Conservation (phyloP, 64 coral and sea anemone genomes). For the Cladopsammia gracilis region DNA sequence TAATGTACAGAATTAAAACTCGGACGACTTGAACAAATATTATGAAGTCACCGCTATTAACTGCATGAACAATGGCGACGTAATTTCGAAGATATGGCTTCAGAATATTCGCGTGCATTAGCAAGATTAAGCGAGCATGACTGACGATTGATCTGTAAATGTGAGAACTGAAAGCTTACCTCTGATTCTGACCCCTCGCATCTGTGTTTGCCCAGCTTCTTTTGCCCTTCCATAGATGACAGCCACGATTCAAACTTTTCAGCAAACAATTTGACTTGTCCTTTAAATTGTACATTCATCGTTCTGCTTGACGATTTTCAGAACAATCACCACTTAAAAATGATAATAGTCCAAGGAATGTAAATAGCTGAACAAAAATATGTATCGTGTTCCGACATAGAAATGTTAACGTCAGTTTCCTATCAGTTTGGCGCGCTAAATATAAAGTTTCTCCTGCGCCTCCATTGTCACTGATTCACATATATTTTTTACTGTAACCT, state of each 20-base stretch:
- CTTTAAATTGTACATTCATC: not conserved
- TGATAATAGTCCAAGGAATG: not conserved
- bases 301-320: not conserved
- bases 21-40: no score
- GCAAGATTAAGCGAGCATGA: not conserved
- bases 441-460: not conserved
- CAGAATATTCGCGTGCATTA: not conserved
- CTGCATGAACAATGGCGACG: not conserved
- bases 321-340: not conserved
- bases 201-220: not conserved
- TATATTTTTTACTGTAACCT: not conserved
- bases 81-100: not conserved
- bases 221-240: not conserved
- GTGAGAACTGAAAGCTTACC: not conserved
- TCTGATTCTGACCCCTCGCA: not conserved
- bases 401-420: not conserved
- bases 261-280: not conserved
- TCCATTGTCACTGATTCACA: not conserved
- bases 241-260: not conserved
- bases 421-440: no score
- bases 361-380: not conserved
- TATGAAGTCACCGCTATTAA: no score
- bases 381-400: not conserved
- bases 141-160: not conserved
- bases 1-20: no score